A percentile compares a stretch with the other conserved stretches of the same genome.
phyloP scores from a whole-genome alignment of 2,113 vertebrate genomes.

The Struthidea cinerea region DNA sequence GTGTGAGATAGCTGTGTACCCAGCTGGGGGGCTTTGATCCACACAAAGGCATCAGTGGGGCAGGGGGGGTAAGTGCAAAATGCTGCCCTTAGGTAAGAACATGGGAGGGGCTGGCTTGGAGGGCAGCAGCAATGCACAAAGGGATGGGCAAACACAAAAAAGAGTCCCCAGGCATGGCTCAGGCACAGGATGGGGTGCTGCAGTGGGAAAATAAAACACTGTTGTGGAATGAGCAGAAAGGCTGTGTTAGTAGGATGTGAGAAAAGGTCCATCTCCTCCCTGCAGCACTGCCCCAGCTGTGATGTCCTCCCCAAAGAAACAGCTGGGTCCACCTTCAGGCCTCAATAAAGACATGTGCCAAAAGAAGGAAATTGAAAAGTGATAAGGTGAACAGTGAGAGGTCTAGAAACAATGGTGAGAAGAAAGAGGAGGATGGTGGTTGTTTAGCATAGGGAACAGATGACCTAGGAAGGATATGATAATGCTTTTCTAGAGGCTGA shows the following conservation, averaged over 20 bases:
- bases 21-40: too few species aligned
- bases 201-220: background rate
- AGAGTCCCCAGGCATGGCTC: accelerated
- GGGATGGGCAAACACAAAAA: background rate
- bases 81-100: too few species aligned
- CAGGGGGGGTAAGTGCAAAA: background rate
- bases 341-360: accelerated
- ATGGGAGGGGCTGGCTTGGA: background rate
- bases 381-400: background rate
- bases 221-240: background rate
- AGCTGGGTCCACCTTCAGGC: background rate
- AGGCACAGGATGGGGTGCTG: background rate
- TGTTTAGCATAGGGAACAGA: background rate
- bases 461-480: background rate
- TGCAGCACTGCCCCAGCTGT: accelerated
- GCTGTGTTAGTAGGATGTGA: background rate
- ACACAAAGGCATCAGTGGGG: accelerated
- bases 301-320: background rate
- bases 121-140: background rate
- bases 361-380: background rate
- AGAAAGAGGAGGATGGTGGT: background rate
- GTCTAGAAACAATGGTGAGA: background rate
- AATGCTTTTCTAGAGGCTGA: background rate
- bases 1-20: background rate
- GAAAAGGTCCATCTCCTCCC: background rate